Evolutionary conservation across 2,797 vertebrate species (phyloP).

Genomic region (Neosilurus hyrtlii): DNA sequence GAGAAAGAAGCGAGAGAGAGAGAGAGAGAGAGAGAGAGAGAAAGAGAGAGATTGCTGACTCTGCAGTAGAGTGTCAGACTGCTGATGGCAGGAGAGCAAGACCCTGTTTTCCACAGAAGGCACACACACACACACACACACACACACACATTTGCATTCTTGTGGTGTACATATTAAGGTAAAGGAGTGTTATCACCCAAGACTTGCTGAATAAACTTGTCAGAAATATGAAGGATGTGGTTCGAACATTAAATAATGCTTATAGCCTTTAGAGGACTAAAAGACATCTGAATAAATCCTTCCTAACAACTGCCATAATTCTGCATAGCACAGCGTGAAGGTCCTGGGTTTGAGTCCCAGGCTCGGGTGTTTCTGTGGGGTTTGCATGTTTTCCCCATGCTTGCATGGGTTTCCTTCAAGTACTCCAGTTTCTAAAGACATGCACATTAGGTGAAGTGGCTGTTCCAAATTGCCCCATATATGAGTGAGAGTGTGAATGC

Average conservation of each 20-base stretch:
- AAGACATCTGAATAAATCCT: neutral
- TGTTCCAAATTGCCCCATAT: no score
- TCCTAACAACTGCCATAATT: neutral
- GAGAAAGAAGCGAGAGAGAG: conserved; percentile 56
- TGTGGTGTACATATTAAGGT: neutral
- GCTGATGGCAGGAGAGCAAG: conserved; percentile 59
- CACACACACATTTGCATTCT: conserved; percentile 18
- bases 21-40: conserved; percentile 49
- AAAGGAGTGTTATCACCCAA: neutral
- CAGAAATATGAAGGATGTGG: neutral
- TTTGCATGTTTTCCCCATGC: no score
- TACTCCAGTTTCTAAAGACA: no score
- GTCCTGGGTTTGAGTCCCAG: no score
- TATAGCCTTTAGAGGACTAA: no score
- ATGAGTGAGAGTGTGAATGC: no score
- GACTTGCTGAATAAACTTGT: neutral
- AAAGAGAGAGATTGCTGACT: conserved; percentile 62
- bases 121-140: neutral
- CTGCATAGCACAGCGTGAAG: neutral
- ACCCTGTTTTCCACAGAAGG: conserved; percentile 51
- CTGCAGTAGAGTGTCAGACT: conserved; percentile 58
- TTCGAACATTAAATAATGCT: neutral
- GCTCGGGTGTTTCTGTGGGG: no score
- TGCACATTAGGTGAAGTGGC: no score
- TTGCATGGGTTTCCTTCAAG: no score